Percentiles rank a stretch among this genome's conserved stretches.
These are phyloP conservation scores for Blera fallax DNA, from an alignment of 2,888 invertebrate species.

Conservation along the genomic window DNA sequence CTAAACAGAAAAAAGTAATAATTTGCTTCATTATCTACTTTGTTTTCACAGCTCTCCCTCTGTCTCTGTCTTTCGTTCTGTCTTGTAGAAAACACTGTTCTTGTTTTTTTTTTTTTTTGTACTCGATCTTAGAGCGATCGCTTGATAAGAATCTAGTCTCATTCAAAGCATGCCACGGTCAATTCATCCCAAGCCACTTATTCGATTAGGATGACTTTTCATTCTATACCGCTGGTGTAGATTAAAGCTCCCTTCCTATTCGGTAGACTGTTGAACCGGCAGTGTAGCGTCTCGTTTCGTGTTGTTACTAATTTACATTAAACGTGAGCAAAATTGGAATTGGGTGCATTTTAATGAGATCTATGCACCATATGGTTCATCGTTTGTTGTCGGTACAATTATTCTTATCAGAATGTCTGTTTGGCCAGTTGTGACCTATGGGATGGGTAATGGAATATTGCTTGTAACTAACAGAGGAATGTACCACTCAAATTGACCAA, in stretches of 20 bases:
- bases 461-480: not conserved
- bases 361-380: constrained; percentile 61
- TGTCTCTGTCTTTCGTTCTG: not conserved
- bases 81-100: not conserved
- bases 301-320: constrained; percentile 59
- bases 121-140: not conserved
- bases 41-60: not conserved
- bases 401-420: constrained; percentile 63
- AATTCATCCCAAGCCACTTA: constrained; percentile 20
- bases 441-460: constrained; percentile 7
- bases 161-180: constrained; percentile 10
- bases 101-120: too few relatives aligned
- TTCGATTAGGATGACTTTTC: constrained; percentile 2
- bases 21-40: not conserved
- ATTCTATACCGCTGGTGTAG: not conserved
- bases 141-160: constrained; percentile 35
- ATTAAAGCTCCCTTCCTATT: constrained; percentile 15
- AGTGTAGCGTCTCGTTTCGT: constrained; percentile 37
- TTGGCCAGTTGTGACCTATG: constrained; percentile 16
- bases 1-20: not conserved
- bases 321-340: constrained; percentile 39
- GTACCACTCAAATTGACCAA: constrained; percentile 52
- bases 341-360: constrained; percentile 72
- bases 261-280: not conserved
- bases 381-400: constrained; percentile 53